Conservation (phyloP, 2,113 vertebrate species). For the Apodemus sylvaticus region DNA sequence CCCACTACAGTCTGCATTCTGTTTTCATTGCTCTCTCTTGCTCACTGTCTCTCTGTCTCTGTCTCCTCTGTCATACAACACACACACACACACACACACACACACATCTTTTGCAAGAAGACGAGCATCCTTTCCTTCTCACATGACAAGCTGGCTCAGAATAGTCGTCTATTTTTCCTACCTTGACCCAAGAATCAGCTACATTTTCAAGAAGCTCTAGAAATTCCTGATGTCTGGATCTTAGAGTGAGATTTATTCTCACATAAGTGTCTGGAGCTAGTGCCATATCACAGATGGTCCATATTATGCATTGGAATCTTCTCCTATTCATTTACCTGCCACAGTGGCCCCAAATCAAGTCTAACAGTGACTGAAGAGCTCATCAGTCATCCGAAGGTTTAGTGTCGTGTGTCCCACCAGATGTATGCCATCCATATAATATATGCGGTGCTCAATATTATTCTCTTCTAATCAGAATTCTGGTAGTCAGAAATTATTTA, state of each 20-base stretch:
- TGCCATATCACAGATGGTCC: conserved; percentile 31
- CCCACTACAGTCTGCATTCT: neutral
- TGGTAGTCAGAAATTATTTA: neutral
- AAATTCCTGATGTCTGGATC: conserved; percentile 60
- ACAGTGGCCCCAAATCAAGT: conserved; percentile 2
- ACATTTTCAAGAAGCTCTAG: conserved; percentile 19
- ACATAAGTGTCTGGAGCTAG: conserved; percentile 24
- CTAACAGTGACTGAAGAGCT: conserved; percentile 17
- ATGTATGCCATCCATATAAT: neutral
- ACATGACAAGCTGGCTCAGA: neutral
- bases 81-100: neutral
- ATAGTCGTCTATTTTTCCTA: neutral
- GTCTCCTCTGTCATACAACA: neutral
- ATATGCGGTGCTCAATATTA: neutral
- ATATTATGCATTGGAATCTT: neutral
- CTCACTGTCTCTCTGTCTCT: neutral
- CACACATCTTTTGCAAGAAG: neutral
- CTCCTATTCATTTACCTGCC: conserved; percentile 36
- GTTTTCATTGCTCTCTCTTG: neutral
- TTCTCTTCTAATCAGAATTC: neutral
- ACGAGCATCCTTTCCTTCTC: neutral
- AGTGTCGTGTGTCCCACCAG: conserved; percentile 10
- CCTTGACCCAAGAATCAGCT: neutral
- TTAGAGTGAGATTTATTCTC: conserved; percentile 59
- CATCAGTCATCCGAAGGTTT: conserved; percentile 36